phyloP scores from a whole-genome alignment of 1,140 invertebrate species.

The Episyrphus balteatus region DNA sequence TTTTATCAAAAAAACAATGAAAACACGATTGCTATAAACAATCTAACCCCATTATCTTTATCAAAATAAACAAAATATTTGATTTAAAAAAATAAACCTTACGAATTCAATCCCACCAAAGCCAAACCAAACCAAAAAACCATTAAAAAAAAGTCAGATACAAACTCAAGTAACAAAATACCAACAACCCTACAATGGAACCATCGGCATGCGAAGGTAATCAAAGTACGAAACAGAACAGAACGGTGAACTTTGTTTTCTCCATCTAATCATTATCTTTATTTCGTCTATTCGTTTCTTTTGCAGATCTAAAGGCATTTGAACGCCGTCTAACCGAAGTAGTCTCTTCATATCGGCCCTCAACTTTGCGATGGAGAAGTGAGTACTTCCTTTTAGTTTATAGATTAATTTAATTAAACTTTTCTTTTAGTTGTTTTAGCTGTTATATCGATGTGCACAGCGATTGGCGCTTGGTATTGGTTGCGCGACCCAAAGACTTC shows the following conservation, averaged over 20 bases:
- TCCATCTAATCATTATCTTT: not conserved
- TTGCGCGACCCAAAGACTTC: conserved; percentile 82
- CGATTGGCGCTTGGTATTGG: conserved; percentile 89
- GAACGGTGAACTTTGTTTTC: not conserved
- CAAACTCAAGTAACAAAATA: no score
- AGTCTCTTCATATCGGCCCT: conserved; percentile 84
- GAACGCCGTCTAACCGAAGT: conserved; percentile 91
- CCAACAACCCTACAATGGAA: conserved; percentile 15
- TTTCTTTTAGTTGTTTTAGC: conserved; percentile 67
- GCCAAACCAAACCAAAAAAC: no score
- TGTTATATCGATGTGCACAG: conserved; percentile 76
- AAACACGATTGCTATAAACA: no score
- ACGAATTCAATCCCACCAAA: no score
- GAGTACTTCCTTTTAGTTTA: conserved; percentile 27
- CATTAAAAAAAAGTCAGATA: no score
- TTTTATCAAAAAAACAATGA: no score
- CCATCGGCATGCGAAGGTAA: conserved; percentile 33
- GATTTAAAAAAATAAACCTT: no score
- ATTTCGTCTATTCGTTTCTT: conserved; percentile 16
- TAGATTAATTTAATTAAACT: not conserved
- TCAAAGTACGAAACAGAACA: not conserved
- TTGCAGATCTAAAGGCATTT: conserved; percentile 92
- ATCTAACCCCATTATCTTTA: no score
- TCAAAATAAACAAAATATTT: no score
- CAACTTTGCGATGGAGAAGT: conserved; percentile 89